Conservation (phyloP, 2,888 invertebrate genomes). For the Tipula helvola region DNA sequence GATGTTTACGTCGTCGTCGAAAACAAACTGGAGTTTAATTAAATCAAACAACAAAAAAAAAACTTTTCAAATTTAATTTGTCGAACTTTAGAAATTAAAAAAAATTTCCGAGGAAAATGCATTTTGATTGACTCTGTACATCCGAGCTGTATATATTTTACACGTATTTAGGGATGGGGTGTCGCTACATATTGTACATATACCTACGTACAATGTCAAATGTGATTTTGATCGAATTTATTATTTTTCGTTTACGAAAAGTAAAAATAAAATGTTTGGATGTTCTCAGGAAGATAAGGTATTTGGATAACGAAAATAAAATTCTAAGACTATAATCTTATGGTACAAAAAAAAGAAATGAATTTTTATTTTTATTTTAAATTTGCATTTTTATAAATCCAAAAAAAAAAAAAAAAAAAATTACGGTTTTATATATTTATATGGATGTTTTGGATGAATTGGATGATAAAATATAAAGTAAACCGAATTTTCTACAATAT, state of each 20-base stretch:
- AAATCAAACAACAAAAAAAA: neutral
- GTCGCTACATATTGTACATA: neutral
- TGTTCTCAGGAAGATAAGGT: neutral
- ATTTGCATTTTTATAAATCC: neutral
- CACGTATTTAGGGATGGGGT: too few relatives aligned
- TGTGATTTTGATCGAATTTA: neutral
- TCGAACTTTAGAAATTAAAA: neutral
- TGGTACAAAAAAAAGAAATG: neutral
- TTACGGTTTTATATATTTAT: neutral
- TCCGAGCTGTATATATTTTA: neutral
- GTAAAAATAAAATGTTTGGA: neutral
- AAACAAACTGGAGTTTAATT: neutral
- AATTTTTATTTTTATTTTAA: neutral
- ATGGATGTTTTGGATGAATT: neutral
- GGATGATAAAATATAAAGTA: neutral
- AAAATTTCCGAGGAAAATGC: neutral
- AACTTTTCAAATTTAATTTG: neutral
- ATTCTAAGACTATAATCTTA: neutral
- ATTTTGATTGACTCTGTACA: neutral
- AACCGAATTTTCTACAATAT: neutral
- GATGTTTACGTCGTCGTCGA: neutral
- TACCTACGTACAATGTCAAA: neutral
- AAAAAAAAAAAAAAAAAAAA: neutral
- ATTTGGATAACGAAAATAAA: neutral
- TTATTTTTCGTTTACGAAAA: neutral